phyloP scores from a whole-genome alignment of 2,113 vertebrate species.

The Alethe diademata region DNA sequence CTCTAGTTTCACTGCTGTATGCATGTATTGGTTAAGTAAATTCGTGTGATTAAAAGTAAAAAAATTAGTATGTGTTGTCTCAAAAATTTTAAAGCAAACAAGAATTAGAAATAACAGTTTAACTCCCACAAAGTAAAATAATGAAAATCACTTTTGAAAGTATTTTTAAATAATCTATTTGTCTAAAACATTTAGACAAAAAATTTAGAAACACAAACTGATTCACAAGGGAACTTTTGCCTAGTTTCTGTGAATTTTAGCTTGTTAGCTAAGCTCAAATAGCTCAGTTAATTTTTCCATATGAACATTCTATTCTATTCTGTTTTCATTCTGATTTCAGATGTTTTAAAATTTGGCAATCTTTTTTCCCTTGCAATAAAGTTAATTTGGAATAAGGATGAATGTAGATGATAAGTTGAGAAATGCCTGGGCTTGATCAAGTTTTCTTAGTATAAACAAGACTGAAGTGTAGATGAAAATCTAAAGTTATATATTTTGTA shows the following conservation, averaged over 20 bases:
- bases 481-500: background rate
- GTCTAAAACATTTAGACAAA: background rate
- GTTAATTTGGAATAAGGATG: background rate
- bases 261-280: background rate
- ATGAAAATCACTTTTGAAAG: background rate
- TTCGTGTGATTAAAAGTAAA: background rate
- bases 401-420: background rate
- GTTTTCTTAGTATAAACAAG: background rate
- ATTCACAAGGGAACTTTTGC: background rate
- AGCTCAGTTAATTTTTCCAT: background rate
- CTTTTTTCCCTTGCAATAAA: background rate
- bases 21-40: rapidly evolving
- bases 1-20: background rate
- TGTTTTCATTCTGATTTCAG: background rate
- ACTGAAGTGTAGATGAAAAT: background rate
- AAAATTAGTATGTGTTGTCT: background rate
- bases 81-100: background rate
- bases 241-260: background rate
- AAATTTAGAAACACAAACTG: background rate
- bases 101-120: background rate
- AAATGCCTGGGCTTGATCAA: background rate
- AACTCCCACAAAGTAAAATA: background rate
- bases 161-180: background rate
- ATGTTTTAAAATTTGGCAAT: background rate
- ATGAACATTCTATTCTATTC: background rate